These are phyloP conservation scores for Penaeus japonicus DNA, from an alignment of 1,140 invertebrate species.

Conservation along the genomic window DNA sequence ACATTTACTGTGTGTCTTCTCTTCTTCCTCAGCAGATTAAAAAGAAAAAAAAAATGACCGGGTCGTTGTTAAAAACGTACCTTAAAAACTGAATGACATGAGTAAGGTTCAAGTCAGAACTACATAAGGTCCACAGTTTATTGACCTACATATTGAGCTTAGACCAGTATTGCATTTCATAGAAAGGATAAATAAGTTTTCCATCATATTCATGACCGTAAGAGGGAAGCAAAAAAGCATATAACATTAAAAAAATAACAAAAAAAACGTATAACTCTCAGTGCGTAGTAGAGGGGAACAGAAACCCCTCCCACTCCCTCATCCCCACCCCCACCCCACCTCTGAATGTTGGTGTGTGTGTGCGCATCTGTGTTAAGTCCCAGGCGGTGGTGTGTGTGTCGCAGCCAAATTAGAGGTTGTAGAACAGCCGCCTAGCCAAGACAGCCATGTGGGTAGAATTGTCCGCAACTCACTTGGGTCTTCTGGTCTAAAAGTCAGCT, in stretches of 20 bases:
- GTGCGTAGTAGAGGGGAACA: constrained; percentile 33
- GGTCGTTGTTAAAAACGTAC: constrained; percentile 13
- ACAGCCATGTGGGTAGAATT: not conserved
- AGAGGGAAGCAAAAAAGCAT: constrained; percentile 41
- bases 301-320: not conserved
- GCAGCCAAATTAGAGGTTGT: constrained; percentile 29
- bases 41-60: not conserved
- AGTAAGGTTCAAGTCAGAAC: not conserved
- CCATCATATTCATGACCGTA: constrained; percentile 28
- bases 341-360: constrained; percentile 43
- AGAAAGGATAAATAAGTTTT: constrained; percentile 25
- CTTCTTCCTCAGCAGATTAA: constrained; percentile 28
- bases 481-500: too few relatives aligned
- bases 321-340: constrained; percentile 15
- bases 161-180: constrained; percentile 47
- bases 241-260: not conserved
- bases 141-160: constrained; percentile 24
- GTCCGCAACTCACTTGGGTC: not conserved
- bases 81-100: not conserved
- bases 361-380: constrained; percentile 27
- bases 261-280: constrained; percentile 26
- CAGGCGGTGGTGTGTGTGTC: constrained; percentile 39
- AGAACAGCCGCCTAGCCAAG: constrained; percentile 14
- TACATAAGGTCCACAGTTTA: constrained; percentile 37
- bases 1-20: constrained; percentile 36